phyloP scores from a whole-genome alignment of 2,888 invertebrate genomes.

The Dynastes grantii region DNA sequence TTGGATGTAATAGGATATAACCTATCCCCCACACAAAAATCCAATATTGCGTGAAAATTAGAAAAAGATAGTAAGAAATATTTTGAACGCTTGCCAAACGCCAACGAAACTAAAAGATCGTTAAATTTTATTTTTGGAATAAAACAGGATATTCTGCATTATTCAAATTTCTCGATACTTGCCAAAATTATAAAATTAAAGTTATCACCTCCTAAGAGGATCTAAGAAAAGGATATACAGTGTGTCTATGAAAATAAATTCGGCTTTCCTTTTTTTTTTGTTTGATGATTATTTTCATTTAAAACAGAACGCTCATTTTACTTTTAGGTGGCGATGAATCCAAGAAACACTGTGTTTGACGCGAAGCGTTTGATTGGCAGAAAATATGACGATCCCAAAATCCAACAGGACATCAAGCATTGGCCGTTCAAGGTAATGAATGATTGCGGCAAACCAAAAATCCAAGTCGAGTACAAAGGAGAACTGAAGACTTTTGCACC shows the following conservation, averaged over 20 bases:
- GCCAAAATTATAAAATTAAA: neutral
- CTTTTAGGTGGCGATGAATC: conserved; percentile 83
- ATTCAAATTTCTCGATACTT: neutral
- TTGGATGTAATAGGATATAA: no score
- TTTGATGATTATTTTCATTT: no score
- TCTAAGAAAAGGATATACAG: no score
- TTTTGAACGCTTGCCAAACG: conserved; percentile 36
- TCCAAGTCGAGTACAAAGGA: conserved; percentile 82
- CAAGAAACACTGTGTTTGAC: conserved; percentile 86
- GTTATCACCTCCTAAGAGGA: no score
- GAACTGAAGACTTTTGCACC: conserved; percentile 84
- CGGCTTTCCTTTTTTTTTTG: no score
- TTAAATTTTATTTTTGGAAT: conserved; percentile 32
- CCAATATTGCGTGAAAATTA: neutral
- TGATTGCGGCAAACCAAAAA: conserved; percentile 82
- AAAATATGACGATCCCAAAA: conserved; percentile 82
- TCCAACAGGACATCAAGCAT: conserved; percentile 87
- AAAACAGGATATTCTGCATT: conserved; percentile 7
- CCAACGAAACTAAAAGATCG: neutral
- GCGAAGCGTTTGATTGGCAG: conserved; percentile 90
- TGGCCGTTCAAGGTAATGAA: conserved; percentile 86
- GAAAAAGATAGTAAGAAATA: neutral
- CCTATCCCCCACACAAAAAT: no score
- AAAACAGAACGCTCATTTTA: no score
- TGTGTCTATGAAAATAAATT: no score